phyloP scores from a whole-genome alignment of 2,797 vertebrate genomes.

The Melanotaenia maccullochi region DNA sequence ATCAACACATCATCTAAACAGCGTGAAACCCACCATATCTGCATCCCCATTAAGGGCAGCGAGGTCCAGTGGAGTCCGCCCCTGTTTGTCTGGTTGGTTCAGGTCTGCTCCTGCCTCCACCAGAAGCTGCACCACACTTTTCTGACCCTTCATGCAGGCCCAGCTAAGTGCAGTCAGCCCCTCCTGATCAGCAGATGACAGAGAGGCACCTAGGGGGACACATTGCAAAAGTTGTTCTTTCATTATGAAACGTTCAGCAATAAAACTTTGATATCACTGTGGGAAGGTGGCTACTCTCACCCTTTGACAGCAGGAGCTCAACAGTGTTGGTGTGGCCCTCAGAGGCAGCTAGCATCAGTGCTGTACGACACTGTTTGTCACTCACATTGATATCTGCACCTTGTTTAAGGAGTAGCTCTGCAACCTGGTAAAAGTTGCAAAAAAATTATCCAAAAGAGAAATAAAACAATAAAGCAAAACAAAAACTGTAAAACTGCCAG shows the following conservation, averaged over 20 bases:
- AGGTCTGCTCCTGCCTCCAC: conserved; percentile 90
- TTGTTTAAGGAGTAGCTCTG: conserved; percentile 87
- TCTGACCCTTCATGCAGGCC: conserved; percentile 96
- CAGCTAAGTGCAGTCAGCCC: conserved; percentile 92
- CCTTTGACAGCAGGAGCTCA: conserved; percentile 91
- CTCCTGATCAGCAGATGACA: conserved; percentile 91
- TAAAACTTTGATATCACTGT: neutral
- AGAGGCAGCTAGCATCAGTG: conserved; percentile 92
- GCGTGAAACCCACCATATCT: conserved; percentile 88
- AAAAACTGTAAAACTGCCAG: neutral
- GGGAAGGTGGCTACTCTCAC: conserved; percentile 71
- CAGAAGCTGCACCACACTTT: conserved; percentile 87
- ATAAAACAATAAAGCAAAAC: neutral
- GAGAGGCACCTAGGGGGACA: conserved; percentile 82
- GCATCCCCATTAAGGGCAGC: conserved; percentile 95
- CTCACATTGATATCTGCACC: conserved; percentile 87
- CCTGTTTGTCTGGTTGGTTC: conserved; percentile 93
- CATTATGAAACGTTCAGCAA: neutral
- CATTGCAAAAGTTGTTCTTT: conserved; percentile 6
- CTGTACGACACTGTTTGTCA: conserved; percentile 93
- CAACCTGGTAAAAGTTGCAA: conserved; percentile 81
- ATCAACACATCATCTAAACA: neutral
- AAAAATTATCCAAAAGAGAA: neutral
- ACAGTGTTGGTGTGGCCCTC: conserved; percentile 91
- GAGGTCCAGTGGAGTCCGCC: conserved; percentile 93